Base-by-base conservation (phyloP, 2,888 invertebrate species). In the Biston betularia region DNA sequence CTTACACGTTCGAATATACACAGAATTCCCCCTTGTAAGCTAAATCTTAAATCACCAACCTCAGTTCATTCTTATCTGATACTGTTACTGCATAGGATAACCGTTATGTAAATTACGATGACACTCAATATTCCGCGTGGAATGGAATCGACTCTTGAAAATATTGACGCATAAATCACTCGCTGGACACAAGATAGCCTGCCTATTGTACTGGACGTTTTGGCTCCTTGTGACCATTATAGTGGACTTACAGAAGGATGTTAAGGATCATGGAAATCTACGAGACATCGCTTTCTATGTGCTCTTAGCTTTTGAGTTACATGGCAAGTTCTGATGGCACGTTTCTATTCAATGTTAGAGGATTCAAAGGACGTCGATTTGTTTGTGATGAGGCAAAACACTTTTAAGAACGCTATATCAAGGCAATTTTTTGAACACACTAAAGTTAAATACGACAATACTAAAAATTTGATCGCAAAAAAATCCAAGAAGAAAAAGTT, bases 111-210 rank as follows among this genome's bases (percentile, higher is more conserved):
- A 84, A 85, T 83, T 83, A 85, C 80, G 79, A 78, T 76, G 80
- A 80, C 80, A 80, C 79, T 77, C 80, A 74, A 77, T 78, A 75
- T 75, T 78, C 75, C 72, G 60, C 73, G 75, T 77, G 78, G 76
- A 76, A 69, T 70, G 70, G 75, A 80, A 84, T 80, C 78, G 78
- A 79, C 78, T 81, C 73, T 75, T 77, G 78, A 82, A 85, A 86
- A 87, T 87, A 87, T 86, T 82, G 78, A 78, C 78, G 71, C 78
- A 89, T 89, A 89, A 89, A 89, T 89, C 88, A 86, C 78, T 72
- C 54, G 64, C 75, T 74, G 78, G 80, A 84, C 82, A 78, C 74
- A 78, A 79, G 81, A 86, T 86, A 82, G 83, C 80, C 77, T 74
- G 74, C 65, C 69, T 75, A 83, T 84, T 85, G 83, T 85, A 83